These are phyloP conservation scores for Sycobia sp. DNA, from an alignment of 1,140 invertebrate genomes.

Conservation along the genomic window DNA sequence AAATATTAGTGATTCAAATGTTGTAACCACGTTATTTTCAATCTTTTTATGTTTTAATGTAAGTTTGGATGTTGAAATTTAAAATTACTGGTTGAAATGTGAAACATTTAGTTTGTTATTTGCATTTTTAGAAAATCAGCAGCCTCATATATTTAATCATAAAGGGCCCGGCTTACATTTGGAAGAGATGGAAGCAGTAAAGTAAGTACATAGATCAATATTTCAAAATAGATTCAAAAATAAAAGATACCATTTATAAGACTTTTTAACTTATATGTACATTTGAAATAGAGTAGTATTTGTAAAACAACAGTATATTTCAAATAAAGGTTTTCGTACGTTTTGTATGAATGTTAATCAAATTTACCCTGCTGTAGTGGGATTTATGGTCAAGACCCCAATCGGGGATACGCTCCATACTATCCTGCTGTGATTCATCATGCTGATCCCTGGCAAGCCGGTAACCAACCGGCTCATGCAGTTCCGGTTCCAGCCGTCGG, in stretches of 20 bases:
- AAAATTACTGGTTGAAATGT: too few relatives aligned
- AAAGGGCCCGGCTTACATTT: slow-evolving; percentile 66
- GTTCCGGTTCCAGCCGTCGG: background rate
- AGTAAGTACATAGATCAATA: slow-evolving; percentile 43
- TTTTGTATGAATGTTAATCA: background rate
- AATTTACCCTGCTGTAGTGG: background rate
- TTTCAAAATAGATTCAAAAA: background rate
- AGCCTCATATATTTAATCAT: slow-evolving; percentile 69
- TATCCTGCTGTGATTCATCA: slow-evolving; percentile 40
- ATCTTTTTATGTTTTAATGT: too few relatives aligned
- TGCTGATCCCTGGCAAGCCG: slow-evolving; percentile 41
- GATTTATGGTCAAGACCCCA: slow-evolving; percentile 39
- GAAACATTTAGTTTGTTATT: too few relatives aligned
- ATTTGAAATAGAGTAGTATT: too few relatives aligned
- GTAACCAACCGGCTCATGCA: slow-evolving; percentile 14
- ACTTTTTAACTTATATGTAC: too few relatives aligned
- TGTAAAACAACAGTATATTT: too few relatives aligned
- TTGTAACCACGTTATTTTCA: too few relatives aligned
- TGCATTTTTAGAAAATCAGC: slow-evolving; percentile 37
- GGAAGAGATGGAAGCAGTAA: slow-evolving; percentile 60
- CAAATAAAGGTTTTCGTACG: too few relatives aligned
- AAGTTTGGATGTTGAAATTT: too few relatives aligned
- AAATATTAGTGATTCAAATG: too few relatives aligned
- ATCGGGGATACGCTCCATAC: slow-evolving; percentile 41
- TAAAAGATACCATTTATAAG: too few relatives aligned